Conservation (phyloP, 2,888 invertebrate species). For the Zaprionus bogoriensis region DNA sequence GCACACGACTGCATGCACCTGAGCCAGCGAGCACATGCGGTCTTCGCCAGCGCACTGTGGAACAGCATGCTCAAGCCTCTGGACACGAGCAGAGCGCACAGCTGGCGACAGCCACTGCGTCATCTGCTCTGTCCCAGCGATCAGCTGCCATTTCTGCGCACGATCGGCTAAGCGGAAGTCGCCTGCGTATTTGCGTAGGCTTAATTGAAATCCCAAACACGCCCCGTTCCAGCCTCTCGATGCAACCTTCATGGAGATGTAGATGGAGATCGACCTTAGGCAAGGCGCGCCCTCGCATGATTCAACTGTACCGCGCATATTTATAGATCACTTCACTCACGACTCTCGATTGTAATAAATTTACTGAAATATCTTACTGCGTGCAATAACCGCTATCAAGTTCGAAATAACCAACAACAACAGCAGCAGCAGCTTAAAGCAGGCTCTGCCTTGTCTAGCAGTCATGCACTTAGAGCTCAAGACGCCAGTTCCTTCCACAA, state of each 20-base stretch:
- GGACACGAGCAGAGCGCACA: background rate
- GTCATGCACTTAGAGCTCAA: slow-evolving; percentile 31
- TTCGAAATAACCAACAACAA: slow-evolving; percentile 35
- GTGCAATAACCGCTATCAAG: slow-evolving; percentile 68
- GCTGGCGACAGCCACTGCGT: slow-evolving; percentile 21
- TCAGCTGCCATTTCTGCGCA: slow-evolving; percentile 55
- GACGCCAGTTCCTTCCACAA: slow-evolving; percentile 48
- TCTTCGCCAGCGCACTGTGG: slow-evolving; percentile 14
- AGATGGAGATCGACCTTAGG: slow-evolving; percentile 5
- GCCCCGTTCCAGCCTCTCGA: slow-evolving; percentile 1
- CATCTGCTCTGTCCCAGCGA: slow-evolving; percentile 74
- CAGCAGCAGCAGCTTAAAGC: slow-evolving; percentile 29
- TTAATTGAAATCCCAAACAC: background rate
- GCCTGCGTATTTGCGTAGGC: no score
- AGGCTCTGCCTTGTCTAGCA: slow-evolving; percentile 7
- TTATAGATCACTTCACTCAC: slow-evolving; percentile 55
- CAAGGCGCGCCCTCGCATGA: slow-evolving; percentile 53
- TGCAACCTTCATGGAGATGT: slow-evolving; percentile 14
- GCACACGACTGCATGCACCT: slow-evolving; percentile 26
- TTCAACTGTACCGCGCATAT: slow-evolving; percentile 36
- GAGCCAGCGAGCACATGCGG: slow-evolving; percentile 19
- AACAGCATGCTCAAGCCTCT: slow-evolving; percentile 16
- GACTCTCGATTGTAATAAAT: slow-evolving; percentile 15
- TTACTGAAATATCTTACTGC: background rate
- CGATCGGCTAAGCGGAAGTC: slow-evolving; percentile 21